Evolutionary conservation across 1,140 invertebrate genomes (phyloP), one percentile per base, ranked within the genome.

Genomic region (Megalonaias nervosa): DNA sequence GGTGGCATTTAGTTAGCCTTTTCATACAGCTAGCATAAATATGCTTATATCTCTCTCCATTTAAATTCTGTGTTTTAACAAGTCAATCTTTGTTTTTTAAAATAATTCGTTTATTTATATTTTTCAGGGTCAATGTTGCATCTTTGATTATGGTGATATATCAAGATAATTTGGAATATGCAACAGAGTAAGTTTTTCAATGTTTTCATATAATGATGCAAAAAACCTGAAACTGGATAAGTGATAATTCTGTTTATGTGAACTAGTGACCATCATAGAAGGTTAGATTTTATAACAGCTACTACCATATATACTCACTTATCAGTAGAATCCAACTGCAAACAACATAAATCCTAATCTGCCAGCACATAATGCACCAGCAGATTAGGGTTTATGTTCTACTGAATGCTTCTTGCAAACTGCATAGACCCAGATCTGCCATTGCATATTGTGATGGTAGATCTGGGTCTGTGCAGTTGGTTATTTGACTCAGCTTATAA

Each of bases 121-220:
- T 74, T 82, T 83, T 71, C 85, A 94, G 98, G 86, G 98, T 99
- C 13, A 99, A 99, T 93, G 98, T 99, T 48, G 98, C 98, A 62
- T 98, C 98, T 38, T 92, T 99, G 58, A 97, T 99, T 81, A 99
- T 99, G 97, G 98, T 99, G 21, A 97, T 98, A 58, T 93, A 99
- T 19, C 98, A 99, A 92, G 97, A 97, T 87, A 98, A 98, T 89
- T 97, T 99, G 94, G 98, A 99, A 89, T 99, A 99, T 92, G 99
- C 98, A 89, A 99, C 99, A 55, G 98, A 99, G 91, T 92, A 86
- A 89, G 90, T 88, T 64, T 57, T 23, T 66, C n/a, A 26, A 12
- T 67, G 19, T 67, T 16, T 67, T 67, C 1, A 0, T 67, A 19
- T 31, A 67, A 19, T 67, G 31, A 31, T 31, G 48, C n/a, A 67